Conservation (phyloP, 2,797 vertebrate genomes). For the Salarias fasciatus region DNA sequence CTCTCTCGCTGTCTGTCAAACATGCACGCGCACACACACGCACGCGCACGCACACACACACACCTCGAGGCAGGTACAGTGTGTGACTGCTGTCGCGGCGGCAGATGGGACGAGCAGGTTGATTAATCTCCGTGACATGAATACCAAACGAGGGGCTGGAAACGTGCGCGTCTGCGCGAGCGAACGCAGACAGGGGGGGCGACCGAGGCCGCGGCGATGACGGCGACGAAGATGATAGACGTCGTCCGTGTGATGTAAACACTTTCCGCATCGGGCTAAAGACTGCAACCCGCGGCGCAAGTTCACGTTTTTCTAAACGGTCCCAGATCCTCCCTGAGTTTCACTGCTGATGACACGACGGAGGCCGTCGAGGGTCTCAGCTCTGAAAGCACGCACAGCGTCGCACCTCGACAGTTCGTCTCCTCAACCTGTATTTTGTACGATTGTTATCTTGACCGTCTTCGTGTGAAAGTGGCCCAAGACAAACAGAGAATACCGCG, state of each 20-base stretch:
- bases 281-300: too few relatives aligned
- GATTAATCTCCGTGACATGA: slow-evolving; percentile 60
- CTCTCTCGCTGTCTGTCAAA: slow-evolving; percentile 36
- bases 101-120: slow-evolving; percentile 32
- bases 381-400: too few relatives aligned
- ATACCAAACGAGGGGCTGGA: slow-evolving; percentile 50
- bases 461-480: slow-evolving; percentile 17
- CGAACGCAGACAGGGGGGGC: slow-evolving; percentile 11
- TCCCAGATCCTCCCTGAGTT: too few relatives aligned
- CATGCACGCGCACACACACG: not conserved
- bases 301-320: too few relatives aligned
- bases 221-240: not conserved
- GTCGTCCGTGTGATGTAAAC: slow-evolving; percentile 27
- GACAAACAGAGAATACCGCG: slow-evolving; percentile 51
- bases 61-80: slow-evolving; percentile 23
- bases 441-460: too few relatives aligned
- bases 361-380: too few relatives aligned
- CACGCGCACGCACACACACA: not conserved
- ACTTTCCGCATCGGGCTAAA: slow-evolving; percentile 1
- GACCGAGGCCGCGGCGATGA: slow-evolving; percentile 10
- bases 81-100: slow-evolving; percentile 21
- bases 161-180: slow-evolving; percentile 9
- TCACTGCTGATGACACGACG: too few relatives aligned
- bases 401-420: too few relatives aligned
- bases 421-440: too few relatives aligned